Evolutionary conservation across 2,113 vertebrate genomes (phyloP).

Genomic region (Pholis gunnellus): DNA sequence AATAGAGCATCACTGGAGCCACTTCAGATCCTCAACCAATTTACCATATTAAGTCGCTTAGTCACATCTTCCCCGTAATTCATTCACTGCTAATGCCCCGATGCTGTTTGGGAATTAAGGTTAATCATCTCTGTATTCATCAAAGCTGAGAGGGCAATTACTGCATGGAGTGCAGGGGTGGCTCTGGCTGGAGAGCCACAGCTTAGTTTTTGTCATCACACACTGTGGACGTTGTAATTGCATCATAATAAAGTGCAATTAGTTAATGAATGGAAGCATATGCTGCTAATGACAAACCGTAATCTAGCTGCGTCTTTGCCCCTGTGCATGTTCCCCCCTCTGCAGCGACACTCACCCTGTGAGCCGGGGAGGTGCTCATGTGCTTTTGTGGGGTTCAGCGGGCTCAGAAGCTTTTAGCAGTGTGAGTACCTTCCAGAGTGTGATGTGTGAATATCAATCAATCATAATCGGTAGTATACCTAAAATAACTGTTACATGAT

Average conservation of each 20-base stretch:
- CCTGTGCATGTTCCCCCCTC: conserved; percentile 8
- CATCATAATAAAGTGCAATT: conserved; percentile 90
- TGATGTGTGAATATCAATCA: background rate
- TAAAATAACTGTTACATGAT: background rate
- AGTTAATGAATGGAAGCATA: conserved; percentile 83
- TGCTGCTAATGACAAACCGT: conserved; percentile 77
- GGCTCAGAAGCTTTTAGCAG: conserved; percentile 1
- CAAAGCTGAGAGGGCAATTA: conserved; percentile 91
- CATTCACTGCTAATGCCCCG: conserved; percentile 92
- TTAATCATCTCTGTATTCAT: conserved; percentile 96
- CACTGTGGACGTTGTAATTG: conserved; percentile 86
- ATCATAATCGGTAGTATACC: background rate
- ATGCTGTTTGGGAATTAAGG: conserved; percentile 93
- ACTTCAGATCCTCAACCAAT: conserved; percentile 83
- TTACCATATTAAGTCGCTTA: conserved; percentile 92
- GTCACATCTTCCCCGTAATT: conserved; percentile 90
- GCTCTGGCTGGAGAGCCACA: conserved; percentile 79
- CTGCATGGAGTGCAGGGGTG: conserved; percentile 84
- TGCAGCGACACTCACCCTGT: conserved; percentile 15
- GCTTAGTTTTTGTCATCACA: conserved; percentile 81
- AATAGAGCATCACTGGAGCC: conserved; percentile 74
- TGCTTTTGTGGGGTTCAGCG: conserved; percentile 17
- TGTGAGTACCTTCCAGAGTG: background rate
- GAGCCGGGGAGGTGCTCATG: conserved; percentile 11
- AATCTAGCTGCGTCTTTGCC: conserved; percentile 53